A percentile compares a stretch with the other conserved stretches of the same genome.
These are phyloP conservation scores for Poicephalus meyeri DNA, from an alignment of 2,113 vertebrate species.

Conservation along the genomic window DNA sequence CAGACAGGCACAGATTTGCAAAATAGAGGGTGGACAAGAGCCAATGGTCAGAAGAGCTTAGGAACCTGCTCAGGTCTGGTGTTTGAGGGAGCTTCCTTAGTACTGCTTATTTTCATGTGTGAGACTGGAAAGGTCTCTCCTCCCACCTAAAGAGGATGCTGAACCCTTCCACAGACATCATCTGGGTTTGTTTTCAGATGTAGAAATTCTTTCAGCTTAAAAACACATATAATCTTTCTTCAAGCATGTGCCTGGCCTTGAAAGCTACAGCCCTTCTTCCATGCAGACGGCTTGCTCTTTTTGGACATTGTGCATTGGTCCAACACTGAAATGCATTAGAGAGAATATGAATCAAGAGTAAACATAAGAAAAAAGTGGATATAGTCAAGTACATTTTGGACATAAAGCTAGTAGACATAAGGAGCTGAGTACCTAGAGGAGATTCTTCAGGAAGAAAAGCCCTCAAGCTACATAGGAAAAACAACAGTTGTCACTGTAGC, in stretches of 20 bases:
- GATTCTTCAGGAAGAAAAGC: not conserved
- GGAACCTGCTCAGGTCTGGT: not conserved
- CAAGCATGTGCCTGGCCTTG: not conserved
- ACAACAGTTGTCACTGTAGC: not conserved
- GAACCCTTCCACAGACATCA: not conserved
- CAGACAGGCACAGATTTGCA: not conserved
- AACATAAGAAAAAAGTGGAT: not conserved
- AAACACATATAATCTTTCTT: not conserved
- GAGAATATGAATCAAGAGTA: not conserved
- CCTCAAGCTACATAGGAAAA: not conserved
- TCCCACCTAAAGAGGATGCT: not conserved
- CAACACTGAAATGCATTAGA: not conserved
- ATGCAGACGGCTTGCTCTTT: not conserved
- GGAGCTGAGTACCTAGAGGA: not conserved
- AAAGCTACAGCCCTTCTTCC: not conserved
- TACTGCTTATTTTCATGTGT: not conserved
- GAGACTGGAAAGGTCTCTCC: not conserved
- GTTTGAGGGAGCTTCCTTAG: not conserved
- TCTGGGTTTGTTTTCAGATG: not conserved
- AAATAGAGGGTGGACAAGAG: not conserved
- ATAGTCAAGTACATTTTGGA: not conserved
- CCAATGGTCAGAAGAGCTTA: not conserved
- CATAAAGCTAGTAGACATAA: not conserved
- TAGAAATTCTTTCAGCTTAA: not conserved
- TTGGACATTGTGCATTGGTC: not conserved